Evolutionary conservation across 2,797 vertebrate genomes (phyloP).

Genomic region (Myripristis murdjan): DNA sequence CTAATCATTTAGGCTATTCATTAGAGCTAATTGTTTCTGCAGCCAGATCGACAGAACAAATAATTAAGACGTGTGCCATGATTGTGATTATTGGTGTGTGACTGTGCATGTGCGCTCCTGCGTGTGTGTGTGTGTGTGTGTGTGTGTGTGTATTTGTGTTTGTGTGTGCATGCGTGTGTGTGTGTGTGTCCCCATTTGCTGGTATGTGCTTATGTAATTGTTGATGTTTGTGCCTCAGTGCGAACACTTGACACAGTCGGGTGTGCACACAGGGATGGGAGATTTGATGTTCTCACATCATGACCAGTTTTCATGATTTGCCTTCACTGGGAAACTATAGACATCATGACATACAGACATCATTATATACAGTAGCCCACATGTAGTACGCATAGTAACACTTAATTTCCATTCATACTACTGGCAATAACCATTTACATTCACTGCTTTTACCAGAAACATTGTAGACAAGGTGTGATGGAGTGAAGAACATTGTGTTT

Average conservation of each 20-base stretch:
- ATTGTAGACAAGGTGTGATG: too few species aligned
- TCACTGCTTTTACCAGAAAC: too few species aligned
- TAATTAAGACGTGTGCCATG: constrained; percentile 88
- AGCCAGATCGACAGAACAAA: constrained; percentile 88
- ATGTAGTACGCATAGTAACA: too few species aligned
- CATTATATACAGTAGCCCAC: too few species aligned
- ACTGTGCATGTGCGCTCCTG: constrained; percentile 52
- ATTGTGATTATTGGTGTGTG: constrained; percentile 87
- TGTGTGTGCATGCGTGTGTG: background rate
- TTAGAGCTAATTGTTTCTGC: constrained; percentile 92
- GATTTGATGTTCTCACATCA: constrained; percentile 4
- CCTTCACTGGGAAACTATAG: too few species aligned
- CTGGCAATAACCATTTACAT: too few species aligned
- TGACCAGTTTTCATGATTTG: too few species aligned
- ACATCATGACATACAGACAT: too few species aligned
- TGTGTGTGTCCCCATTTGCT: too few species aligned
- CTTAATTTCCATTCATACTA: too few species aligned
- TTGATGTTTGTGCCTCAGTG: background rate
- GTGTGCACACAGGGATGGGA: background rate
- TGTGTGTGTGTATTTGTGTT: background rate
- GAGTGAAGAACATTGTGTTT: too few species aligned
- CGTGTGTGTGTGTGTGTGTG: background rate
- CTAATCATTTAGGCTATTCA: constrained; percentile 89
- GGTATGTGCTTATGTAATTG: too few species aligned
- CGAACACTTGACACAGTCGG: background rate